Conservation (phyloP, 2,888 invertebrate species). For the Tipula confusa region DNA sequence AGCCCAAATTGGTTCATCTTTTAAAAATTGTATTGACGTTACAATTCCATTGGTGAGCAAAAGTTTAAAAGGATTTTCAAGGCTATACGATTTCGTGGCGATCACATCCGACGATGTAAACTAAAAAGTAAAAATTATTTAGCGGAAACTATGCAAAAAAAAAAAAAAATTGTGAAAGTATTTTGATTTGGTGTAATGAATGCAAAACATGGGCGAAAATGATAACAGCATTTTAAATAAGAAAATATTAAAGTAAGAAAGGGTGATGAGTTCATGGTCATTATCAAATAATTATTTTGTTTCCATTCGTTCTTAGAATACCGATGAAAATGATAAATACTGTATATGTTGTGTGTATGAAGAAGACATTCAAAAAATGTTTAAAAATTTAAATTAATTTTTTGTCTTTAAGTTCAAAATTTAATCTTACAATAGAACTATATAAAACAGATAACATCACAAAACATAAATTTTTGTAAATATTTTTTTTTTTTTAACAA, state of each 20-base stretch:
- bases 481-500: neutral
- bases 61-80: constrained; percentile 8
- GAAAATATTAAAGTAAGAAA: neutral
- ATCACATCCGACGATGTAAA: neutral
- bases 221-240: neutral
- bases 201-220: neutral
- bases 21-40: constrained; percentile 34
- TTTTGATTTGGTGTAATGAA: neutral
- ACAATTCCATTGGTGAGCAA: neutral
- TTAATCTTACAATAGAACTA: constrained; percentile 9
- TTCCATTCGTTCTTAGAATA: neutral
- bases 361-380: constrained; percentile 7
- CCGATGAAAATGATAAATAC: too few relatives aligned
- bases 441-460: neutral
- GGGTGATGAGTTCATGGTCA: neutral
- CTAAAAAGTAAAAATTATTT: neutral
- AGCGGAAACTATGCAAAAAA: neutral
- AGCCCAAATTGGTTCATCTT: constrained; percentile 59
- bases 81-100: neutral
- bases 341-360: neutral
- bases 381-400: neutral
- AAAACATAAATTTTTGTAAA: constrained; percentile 8
- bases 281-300: neutral
- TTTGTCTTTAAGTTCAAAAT: constrained; percentile 4
- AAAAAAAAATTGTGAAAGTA: neutral